Evolutionary conservation across 2,888 invertebrate genomes (phyloP), one percentile per base, ranked within the genome.

Genomic region (Apantesis nais): DNA sequence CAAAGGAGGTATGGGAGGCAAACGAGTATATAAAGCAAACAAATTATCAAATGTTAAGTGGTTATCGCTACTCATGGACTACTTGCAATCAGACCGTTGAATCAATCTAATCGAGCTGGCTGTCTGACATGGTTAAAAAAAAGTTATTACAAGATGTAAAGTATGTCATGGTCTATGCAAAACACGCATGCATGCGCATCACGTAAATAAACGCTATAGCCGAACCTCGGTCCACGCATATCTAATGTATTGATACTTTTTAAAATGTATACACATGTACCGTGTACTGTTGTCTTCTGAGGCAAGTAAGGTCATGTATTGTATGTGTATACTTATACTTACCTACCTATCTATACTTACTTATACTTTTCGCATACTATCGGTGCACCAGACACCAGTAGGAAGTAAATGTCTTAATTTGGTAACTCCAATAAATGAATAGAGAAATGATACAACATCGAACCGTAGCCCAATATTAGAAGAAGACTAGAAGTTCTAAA

Each of bases 141-240:
- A 29, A 29, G 55, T 58, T 44, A 19, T 48, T 61, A 62, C 25
- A 62, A 62, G 25, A 62, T 55, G 39, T 52, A 65, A 64, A 58
- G 41, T 62, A 66, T 70, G 78, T 75, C 79, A 79, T 66, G 78
- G 73, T 60, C 74, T 7, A 52, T 62, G 70, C 66, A 65, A 74
- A 72, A 62, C 68, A 72, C 71, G 72, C 48, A 73, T 37, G 29
- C 71, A 80, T 71, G 65, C 75, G 25, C 22, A 71, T 71, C 80
- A 80, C 81, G 80, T 79, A 77, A 58, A 64, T 60, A 65, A 76
- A 68, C 62, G 62, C 79, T 71, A 71, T 77, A 77, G 68, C 66
- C 75, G 67, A 71, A 62, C 65, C 62, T 67, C 58, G 58, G 70
- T 25, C 66, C 76, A 79, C 69, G 78, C 69, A 74, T 73, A 41